Conservation (phyloP, 2,797 vertebrate species). For the Darevskia mixta region DNA sequence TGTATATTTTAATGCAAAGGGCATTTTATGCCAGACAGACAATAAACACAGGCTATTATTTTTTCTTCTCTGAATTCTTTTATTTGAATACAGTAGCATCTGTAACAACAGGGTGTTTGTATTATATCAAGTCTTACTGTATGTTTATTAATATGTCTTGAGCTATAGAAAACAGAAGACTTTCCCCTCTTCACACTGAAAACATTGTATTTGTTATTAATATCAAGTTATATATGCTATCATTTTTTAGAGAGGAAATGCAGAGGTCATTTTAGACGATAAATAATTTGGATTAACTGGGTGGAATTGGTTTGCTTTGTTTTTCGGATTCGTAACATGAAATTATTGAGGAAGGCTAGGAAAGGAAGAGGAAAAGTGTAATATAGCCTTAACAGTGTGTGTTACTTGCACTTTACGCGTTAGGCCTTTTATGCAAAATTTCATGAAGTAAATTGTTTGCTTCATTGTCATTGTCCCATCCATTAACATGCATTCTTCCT, state of each 20-base stretch:
- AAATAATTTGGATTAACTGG: conserved; percentile 25
- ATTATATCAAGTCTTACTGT: conserved; percentile 46
- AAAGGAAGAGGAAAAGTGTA: not conserved
- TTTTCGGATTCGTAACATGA: conserved; percentile 24
- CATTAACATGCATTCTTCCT: not conserved
- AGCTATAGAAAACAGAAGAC: conserved; percentile 39
- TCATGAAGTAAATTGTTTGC: conserved; percentile 29
- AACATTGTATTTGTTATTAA: conserved; percentile 41
- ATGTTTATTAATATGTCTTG: conserved; percentile 52
- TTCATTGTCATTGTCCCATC: conserved; percentile 14
- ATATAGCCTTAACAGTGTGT: not conserved
- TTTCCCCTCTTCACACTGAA: conserved; percentile 22
- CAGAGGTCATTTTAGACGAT: conserved; percentile 14
- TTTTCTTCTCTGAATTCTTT: conserved; percentile 27
- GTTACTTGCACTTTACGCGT: not conserved
- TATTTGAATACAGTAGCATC: conserved; percentile 47
- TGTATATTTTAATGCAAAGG: conserved; percentile 59
- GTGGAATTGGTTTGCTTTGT: not conserved
- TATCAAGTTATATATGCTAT: conserved; percentile 43
- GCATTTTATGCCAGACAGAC: conserved; percentile 51
- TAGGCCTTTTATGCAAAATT: conserved; percentile 19
- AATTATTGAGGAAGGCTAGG: not conserved
- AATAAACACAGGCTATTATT: conserved; percentile 47
- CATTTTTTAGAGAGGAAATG: conserved; percentile 57
- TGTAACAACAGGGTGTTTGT: conserved; percentile 42